Conservation (phyloP, 2,113 vertebrate species). For the Ia io region DNA sequence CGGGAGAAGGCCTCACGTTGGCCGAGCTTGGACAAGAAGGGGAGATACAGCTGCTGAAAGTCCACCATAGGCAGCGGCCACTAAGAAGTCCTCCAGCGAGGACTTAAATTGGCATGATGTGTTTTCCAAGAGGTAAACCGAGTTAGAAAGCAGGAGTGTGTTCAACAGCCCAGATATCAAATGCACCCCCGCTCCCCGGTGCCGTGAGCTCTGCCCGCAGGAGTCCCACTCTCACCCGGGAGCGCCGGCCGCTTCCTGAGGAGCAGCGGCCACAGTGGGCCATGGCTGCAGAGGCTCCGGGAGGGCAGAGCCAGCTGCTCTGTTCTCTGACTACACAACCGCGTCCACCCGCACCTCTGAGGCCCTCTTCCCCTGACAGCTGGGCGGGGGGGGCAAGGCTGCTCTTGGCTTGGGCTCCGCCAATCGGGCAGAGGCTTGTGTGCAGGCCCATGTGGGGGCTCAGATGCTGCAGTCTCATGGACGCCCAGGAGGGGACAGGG, state of each 20-base stretch:
- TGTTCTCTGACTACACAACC: not conserved
- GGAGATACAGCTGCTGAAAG: not conserved
- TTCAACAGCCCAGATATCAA: rapidly evolving
- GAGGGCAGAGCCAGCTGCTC: too few relatives aligned
- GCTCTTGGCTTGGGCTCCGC: not conserved
- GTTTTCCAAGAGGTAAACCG: not conserved
- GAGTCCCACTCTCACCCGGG: not conserved
- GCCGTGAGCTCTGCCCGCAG: not conserved
- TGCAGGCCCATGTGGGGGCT: too few relatives aligned
- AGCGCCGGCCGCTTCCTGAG: too few relatives aligned
- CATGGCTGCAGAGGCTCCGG: too few relatives aligned
- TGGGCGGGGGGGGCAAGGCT: not conserved
- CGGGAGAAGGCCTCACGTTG: not conserved
- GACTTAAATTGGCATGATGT: not conserved
- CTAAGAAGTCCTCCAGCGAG: not conserved
- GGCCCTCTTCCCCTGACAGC: not conserved
- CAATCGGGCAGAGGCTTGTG: not conserved
- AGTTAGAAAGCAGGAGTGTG: not conserved
- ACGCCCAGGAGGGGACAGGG: not conserved
- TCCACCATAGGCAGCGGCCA: not conserved
- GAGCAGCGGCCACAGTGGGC: too few relatives aligned
- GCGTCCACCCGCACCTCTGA: not conserved
- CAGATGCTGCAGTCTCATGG: not conserved
- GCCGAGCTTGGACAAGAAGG: not conserved
- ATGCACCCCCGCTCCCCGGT: rapidly evolving